Conservation (phyloP, 2,113 vertebrate genomes). For the Chionis minor region DNA sequence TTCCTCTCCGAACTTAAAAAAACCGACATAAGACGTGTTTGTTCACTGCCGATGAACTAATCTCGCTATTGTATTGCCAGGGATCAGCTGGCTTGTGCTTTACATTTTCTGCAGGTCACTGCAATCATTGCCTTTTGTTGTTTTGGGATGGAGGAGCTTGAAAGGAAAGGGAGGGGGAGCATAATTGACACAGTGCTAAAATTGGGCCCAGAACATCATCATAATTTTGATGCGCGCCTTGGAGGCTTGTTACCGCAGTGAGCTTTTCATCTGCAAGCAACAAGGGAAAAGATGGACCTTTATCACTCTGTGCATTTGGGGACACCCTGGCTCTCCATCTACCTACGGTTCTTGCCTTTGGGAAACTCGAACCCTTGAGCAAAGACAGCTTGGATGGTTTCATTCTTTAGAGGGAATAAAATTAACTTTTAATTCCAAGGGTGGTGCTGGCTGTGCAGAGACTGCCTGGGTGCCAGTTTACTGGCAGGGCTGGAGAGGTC, state of each 20-base stretch:
- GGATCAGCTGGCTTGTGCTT: conserved; percentile 54
- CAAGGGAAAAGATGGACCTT: background rate
- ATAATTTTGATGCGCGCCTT: accelerated
- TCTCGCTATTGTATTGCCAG: conserved; percentile 40
- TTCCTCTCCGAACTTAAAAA: conserved; percentile 51
- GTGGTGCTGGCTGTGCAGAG: background rate
- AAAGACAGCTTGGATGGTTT: background rate
- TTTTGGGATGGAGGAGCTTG: background rate
- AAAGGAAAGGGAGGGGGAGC: background rate
- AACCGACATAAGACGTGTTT: conserved; percentile 45
- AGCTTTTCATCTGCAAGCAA: background rate
- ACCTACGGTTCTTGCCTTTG: background rate
- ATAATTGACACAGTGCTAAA: background rate
- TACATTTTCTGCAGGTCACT: conserved; percentile 63
- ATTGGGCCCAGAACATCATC: background rate
- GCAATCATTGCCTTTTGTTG: conserved; percentile 35
- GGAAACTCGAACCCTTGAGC: background rate
- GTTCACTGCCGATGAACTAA: conserved; percentile 42
- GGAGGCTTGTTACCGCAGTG: background rate
- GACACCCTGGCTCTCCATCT: background rate
- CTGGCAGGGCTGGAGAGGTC: background rate
- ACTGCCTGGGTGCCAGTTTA: background rate
- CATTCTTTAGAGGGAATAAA: background rate
- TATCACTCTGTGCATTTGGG: accelerated
- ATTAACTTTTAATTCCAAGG: background rate